Percentiles rank a stretch among this genome's conserved stretches.
Conservation (phyloP, 2,888 invertebrate species). For the Dorcus hopei region DNA sequence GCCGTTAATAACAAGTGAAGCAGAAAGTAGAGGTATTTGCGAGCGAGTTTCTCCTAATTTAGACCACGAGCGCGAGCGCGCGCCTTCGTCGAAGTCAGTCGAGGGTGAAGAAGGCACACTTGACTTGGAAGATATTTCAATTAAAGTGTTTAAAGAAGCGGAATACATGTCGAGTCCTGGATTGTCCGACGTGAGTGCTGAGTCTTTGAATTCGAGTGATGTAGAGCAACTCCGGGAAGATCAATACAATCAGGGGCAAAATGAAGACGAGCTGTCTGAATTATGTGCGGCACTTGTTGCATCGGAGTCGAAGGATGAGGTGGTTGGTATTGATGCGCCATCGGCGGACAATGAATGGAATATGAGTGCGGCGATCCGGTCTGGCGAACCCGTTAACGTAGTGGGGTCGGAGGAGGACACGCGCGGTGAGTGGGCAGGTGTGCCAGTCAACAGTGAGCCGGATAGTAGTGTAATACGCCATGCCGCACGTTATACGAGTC, state of each 20-base stretch:
- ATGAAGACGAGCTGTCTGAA: neutral
- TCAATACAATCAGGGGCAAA: slow-evolving; percentile 9
- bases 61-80: neutral
- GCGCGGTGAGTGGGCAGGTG: slow-evolving; percentile 43
- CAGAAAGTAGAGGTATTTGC: neutral
- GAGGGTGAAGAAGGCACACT: neutral
- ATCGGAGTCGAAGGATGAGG: neutral
- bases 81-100: neutral
- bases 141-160: neutral
- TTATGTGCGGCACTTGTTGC: neutral
- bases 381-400: slow-evolving; percentile 39
- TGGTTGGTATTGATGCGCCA: neutral
- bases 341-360: slow-evolving; percentile 31
- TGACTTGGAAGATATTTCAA: neutral
- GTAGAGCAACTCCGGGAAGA: slow-evolving; percentile 17
- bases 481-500: slow-evolving; percentile 76
- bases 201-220: slow-evolving; percentile 43
- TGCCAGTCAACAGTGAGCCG: slow-evolving; percentile 21
- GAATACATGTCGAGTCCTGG: slow-evolving; percentile 38
- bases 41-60: neutral
- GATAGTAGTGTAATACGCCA: slow-evolving; percentile 34
- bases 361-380: slow-evolving; percentile 40
- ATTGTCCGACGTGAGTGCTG: slow-evolving; percentile 44
- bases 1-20: slow-evolving; percentile 2
- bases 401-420: slow-evolving; percentile 39